These are phyloP conservation scores for Apodemus sylvaticus DNA, from an alignment of 2,113 vertebrate species.

Conservation along the genomic window DNA sequence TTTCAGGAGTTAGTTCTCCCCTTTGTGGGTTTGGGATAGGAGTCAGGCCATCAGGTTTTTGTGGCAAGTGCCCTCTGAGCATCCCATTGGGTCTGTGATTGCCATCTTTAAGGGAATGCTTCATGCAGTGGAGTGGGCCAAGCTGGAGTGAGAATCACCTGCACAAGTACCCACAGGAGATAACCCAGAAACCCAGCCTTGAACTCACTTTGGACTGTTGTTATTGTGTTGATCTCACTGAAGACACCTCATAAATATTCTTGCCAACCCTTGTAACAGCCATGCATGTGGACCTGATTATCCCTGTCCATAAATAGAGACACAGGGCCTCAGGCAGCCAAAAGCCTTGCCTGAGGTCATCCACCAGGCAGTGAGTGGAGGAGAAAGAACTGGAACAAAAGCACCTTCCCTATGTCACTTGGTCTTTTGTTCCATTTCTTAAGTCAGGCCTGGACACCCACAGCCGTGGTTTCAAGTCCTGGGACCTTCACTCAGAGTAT, in stretches of 20 bases:
- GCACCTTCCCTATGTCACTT: accelerated
- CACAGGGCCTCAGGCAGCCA: not conserved
- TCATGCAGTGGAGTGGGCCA: not conserved
- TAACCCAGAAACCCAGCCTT: not conserved
- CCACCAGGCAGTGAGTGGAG: not conserved
- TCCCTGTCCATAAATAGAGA: not conserved
- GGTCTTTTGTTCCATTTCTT: not conserved
- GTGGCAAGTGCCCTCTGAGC: not conserved
- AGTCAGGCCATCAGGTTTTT: not conserved
- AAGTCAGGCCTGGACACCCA: not conserved
- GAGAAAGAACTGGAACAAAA: not conserved
- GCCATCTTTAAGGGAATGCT: not conserved
- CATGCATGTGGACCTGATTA: not conserved
- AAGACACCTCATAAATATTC: not conserved
- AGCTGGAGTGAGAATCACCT: not conserved
- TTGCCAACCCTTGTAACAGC: not conserved
- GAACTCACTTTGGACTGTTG: not conserved
- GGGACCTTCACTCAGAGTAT: not conserved
- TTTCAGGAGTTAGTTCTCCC: not conserved
- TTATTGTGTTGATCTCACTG: not conserved
- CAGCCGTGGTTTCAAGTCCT: no score
- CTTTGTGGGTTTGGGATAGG: no score
- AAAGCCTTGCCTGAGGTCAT: not conserved
- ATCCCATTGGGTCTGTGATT: not conserved
- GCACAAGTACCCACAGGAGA: not conserved